Evolutionary conservation across 2,888 invertebrate species (phyloP), one percentile per base, ranked within the genome.

Genomic region (Drosophila nr. fundita): DNA sequence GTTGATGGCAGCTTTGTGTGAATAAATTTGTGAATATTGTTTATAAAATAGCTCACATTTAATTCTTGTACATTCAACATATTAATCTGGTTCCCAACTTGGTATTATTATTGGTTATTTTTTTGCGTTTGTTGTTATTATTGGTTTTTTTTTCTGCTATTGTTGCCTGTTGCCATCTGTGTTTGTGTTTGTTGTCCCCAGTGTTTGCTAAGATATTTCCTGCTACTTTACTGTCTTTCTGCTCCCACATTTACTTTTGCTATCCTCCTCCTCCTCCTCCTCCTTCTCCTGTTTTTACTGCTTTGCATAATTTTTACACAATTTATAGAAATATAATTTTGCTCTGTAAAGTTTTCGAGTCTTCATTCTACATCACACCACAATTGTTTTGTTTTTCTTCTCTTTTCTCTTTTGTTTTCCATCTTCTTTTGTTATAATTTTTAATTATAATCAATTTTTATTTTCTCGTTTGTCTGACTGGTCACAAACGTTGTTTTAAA

Each of bases 251-350:
- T 62, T 24, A 21, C 63, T 30, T 15, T 40, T 38, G 40, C 62
- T 69, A 64, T 68, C 70, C 45, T 15, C 18, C 60, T 59, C 53
- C 60, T 50, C 2, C 30, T 30, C 27, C 40, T 27, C 27, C 30
- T 21, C 34, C 42, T 13, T 36, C 18, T 27, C 34, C 3, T 1
- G 8, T 24, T n/a, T 32, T 4, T 38, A 7, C 15, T 69, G 65
- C 61, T 60, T 62, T 68, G 62, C 78, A 61, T 58, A 2, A 49
- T 18, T 42, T 30, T 73, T 78, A 72, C 73, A 77, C 68, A 71
- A 59, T 84, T 74, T 74, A 87, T 87, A 87, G 82, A 87, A 85
- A 86, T 86, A 85, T 87, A 85, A 82, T 86, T 82, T 82, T 63
- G 74, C 71, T 81, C 67, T 70, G 68, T 79, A 57, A 70, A 77